These are phyloP conservation scores for Schizopygopsis pylzovi DNA, from an alignment of 2,797 vertebrate genomes.

Conservation along the genomic window DNA sequence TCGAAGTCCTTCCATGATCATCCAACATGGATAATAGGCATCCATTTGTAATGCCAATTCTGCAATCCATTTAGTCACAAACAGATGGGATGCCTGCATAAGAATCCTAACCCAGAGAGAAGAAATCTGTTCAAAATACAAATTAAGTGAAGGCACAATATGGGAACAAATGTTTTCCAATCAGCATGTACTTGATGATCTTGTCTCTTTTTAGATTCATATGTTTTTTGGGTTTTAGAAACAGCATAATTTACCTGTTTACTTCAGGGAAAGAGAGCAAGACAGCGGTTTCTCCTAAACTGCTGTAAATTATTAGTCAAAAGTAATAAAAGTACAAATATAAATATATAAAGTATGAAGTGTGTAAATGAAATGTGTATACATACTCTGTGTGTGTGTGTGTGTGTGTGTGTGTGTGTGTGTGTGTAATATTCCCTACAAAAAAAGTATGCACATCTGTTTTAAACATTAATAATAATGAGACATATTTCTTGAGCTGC, in stretches of 20 bases:
- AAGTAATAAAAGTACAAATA: background rate
- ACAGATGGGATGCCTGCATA: constrained; percentile 38
- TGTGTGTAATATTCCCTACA: no score
- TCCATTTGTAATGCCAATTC: constrained; percentile 61
- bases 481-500: background rate
- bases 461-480: background rate
- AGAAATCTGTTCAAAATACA: constrained; percentile 43
- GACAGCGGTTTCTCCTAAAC: background rate
- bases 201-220: constrained; percentile 24
- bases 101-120: constrained; percentile 34
- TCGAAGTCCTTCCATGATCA: constrained; percentile 63
- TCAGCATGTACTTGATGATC: constrained; percentile 30
- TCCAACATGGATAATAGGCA: constrained; percentile 58
- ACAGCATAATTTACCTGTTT: background rate
- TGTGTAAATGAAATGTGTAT: background rate
- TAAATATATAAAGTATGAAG: background rate
- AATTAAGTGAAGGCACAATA: constrained; percentile 47
- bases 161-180: constrained; percentile 29
- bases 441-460: background rate
- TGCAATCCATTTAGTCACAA: constrained; percentile 49
- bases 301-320: background rate
- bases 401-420: no score
- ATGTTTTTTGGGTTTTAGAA: background rate
- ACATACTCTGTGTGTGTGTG: no score
- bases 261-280: background rate